Evolutionary conservation across 1,140 invertebrate genomes (phyloP).

Genomic region (Drosophila willistoni): DNA sequence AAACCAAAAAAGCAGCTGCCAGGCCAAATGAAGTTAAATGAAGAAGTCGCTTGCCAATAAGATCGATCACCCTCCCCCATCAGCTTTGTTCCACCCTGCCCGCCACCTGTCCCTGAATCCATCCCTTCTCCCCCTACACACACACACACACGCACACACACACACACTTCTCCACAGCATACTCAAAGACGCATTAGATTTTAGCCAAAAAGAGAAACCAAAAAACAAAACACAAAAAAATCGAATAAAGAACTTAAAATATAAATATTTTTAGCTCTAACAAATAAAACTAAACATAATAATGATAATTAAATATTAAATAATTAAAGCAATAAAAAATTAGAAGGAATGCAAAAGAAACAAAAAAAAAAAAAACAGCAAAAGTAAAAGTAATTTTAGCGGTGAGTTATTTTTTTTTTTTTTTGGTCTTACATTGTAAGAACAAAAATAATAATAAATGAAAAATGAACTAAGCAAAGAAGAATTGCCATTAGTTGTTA

Average conservation of each 20-base stretch:
- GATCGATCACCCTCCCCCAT: not conserved
- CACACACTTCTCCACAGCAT: constrained; percentile 41
- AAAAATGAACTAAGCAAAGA: constrained; percentile 10
- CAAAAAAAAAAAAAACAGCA: not conserved
- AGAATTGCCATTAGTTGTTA: constrained; percentile 77
- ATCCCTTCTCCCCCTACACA: not conserved
- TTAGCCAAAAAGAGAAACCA: constrained; percentile 27
- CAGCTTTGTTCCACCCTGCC: not conserved
- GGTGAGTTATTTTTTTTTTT: constrained; percentile 43
- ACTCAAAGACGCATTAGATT: constrained; percentile 72
- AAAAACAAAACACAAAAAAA: constrained; percentile 32
- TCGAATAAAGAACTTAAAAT: constrained; percentile 38
- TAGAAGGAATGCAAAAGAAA: constrained; percentile 1
- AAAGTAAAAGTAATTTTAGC: constrained; percentile 73
- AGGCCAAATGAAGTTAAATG: not conserved
- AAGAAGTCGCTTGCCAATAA: not conserved
- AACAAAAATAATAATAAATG: constrained; percentile 41
- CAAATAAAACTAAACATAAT: constrained; percentile 21
- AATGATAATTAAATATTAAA: constrained; percentile 60
- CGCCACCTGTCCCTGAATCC: not conserved
- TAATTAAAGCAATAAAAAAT: constrained; percentile 61
- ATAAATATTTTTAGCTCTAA: constrained; percentile 40
- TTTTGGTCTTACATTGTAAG: constrained; percentile 38
- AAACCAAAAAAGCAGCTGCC: not conserved
- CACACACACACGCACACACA: not conserved